A percentile compares a stretch with the other conserved stretches of the same genome.
phyloP scores from a whole-genome alignment of 2,797 vertebrate genomes.

The Catostomus latipinnis region DNA sequence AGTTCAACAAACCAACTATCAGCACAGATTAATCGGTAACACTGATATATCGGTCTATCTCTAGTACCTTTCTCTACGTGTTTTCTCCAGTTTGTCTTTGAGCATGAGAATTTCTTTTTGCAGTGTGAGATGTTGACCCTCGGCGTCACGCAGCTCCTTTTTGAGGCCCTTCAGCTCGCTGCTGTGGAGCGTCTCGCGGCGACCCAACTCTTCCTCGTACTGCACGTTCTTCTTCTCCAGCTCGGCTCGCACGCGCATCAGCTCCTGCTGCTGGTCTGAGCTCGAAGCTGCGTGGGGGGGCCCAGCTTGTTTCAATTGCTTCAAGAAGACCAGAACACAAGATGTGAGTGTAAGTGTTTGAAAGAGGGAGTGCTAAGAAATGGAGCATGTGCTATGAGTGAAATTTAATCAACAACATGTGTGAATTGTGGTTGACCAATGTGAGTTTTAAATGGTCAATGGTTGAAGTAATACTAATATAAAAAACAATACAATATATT shows the following conservation, averaged over 20 bases:
- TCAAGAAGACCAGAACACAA: constrained; percentile 23
- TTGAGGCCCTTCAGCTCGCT: constrained; percentile 90
- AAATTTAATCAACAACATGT: background rate
- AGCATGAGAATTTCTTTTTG: constrained; percentile 97
- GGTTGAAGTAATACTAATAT: no score
- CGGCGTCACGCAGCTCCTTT: constrained; percentile 93
- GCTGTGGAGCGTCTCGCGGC: constrained; percentile 87
- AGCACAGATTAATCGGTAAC: no score
- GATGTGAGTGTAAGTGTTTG: background rate
- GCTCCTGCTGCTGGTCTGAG: constrained; percentile 89
- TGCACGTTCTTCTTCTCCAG: constrained; percentile 92
- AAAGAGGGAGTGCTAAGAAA: no score
- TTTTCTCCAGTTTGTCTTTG: constrained; percentile 98
- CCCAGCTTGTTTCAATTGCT: constrained; percentile 88
- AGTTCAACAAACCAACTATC: no score
- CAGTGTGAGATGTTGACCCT: constrained; percentile 92
- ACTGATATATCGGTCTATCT: no score
- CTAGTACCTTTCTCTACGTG: constrained; percentile 82
- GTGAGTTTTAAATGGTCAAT: no score
- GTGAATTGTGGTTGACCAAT: background rate
- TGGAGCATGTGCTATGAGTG: no score
- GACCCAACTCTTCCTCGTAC: constrained; percentile 90
- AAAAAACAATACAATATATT: no score
- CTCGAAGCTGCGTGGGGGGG: constrained; percentile 81
- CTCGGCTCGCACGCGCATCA: constrained; percentile 88